Evolutionary conservation across 1,140 invertebrate species (phyloP), one percentile per base, ranked within the genome.

Genomic region (Gyrodactylus salaris): DNA sequence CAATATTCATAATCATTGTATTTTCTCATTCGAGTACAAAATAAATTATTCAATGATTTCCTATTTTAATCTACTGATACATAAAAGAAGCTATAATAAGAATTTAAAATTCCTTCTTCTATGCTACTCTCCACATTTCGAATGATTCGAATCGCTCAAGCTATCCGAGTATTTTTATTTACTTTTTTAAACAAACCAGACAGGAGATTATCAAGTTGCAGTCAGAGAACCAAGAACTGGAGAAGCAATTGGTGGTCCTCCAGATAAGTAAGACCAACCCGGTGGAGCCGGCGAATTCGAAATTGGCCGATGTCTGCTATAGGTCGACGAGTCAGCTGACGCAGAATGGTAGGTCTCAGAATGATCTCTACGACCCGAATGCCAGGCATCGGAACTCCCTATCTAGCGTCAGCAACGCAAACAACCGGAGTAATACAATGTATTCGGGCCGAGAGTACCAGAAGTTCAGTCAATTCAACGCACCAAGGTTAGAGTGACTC

Each of bases 191-290:
- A 7, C 7, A 16, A 54, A 54, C 7, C 34, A 88, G 87, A 78
- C 84, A 87, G 26, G 88, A 91, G 79, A 88, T 91, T 74, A 83
- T 84, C 72, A 86, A 86, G 0, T 82, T 90, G 2, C 88, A 89
- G 78, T 85, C 87, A 1, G 88, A 91, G 79, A 89, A 91, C 78
- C 88, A 88, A 78, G 86, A 85, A 27, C 81, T 91, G 75, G 88
- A 91, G 79, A 83, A 88, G 74, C 87, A 91, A 80, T 79, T 90
- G 34, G 34, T 54, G n/a, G n/a, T 54, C 7, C 7, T 7, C n/a
- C 34, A 54, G n/a, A 7, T 54, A 54, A n/a, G 7, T 7, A 54
- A 54, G 7, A 54, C 7, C n/a, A 54, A n/a, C n/a, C n/a, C 34
- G 7, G 7, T n/a, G n/a, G n/a, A 54, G 7, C n/a, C 34, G n/a